phyloP scores from a whole-genome alignment of 1,140 invertebrate species.

The Caenorhabditis briggsae region DNA sequence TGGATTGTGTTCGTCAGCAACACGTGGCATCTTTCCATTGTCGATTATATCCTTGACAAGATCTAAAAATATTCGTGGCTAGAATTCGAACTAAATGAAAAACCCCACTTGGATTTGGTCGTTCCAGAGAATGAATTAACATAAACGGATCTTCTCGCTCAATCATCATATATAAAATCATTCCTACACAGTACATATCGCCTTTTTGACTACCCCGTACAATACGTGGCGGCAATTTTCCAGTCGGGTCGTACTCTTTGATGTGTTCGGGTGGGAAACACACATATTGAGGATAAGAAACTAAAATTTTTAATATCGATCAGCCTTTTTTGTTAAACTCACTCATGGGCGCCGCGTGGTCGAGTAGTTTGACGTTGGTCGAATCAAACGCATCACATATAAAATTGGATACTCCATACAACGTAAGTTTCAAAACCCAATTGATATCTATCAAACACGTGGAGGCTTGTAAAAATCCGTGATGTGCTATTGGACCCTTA shows the following conservation, averaged over 20 bases:
- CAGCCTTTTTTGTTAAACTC: neutral
- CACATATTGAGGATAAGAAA: slow-evolving; percentile 61
- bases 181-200: slow-evolving; percentile 36
- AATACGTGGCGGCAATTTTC: neutral
- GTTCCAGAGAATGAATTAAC: slow-evolving; percentile 2
- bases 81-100: neutral
- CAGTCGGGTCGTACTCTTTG: slow-evolving; percentile 9
- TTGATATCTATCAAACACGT: slow-evolving; percentile 76
- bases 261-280: slow-evolving; percentile 73
- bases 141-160: slow-evolving; percentile 5
- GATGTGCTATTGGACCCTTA: slow-evolving; percentile 73
- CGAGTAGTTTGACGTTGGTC: slow-evolving; percentile 67
- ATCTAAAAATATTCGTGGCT: no score
- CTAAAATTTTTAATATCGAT: slow-evolving; percentile 27
- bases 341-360: slow-evolving; percentile 66
- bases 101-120: neutral
- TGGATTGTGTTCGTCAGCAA: neutral
- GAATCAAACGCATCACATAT: slow-evolving; percentile 67
- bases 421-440: slow-evolving; percentile 76
- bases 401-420: slow-evolving; percentile 73
- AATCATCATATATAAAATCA: slow-evolving; percentile 44
- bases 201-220: slow-evolving; percentile 14
- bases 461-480: slow-evolving; percentile 69
- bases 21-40: neutral
- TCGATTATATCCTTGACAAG: neutral